Evolutionary conservation across 2,888 invertebrate species (phyloP).

Genomic region (Oxyteleia sp.): DNA sequence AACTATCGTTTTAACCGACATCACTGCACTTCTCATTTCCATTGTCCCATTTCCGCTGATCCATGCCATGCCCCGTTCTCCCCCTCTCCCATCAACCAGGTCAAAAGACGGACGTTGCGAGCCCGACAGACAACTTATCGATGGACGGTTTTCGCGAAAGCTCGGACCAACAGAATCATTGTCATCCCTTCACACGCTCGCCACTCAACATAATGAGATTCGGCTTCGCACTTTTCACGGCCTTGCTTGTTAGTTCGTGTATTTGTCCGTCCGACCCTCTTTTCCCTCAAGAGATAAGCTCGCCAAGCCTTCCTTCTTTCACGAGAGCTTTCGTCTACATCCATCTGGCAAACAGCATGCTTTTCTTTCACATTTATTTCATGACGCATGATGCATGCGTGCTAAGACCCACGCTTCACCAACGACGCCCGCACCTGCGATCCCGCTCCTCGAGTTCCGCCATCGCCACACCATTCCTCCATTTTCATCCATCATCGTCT

Average conservation of each 20-base stretch:
- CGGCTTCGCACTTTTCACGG: constrained; percentile 54
- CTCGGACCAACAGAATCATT: constrained; percentile 35
- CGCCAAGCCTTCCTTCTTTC: constrained; percentile 22
- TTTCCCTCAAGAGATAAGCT: constrained; percentile 35
- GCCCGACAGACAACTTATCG: constrained; percentile 40
- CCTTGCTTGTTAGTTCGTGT: constrained; percentile 59
- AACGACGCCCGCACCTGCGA: background rate
- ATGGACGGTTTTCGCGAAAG: constrained; percentile 49
- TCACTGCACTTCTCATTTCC: constrained; percentile 45
- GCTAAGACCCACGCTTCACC: constrained; percentile 76
- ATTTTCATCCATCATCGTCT: constrained; percentile 34
- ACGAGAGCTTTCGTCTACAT: constrained; percentile 41
- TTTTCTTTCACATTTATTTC: constrained; percentile 57
- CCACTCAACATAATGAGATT: constrained; percentile 54
- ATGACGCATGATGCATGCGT: constrained; percentile 80
- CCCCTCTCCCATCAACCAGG: background rate
- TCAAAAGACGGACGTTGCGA: constrained; percentile 44
- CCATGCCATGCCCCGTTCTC: constrained; percentile 3
- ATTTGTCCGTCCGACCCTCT: constrained; percentile 29
- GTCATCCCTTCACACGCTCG: constrained; percentile 33
- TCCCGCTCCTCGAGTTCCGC: constrained; percentile 11
- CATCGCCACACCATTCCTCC: constrained; percentile 26
- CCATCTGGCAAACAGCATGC: constrained; percentile 73
- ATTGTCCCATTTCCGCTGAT: constrained; percentile 28
- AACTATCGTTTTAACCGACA: constrained; percentile 39